A percentile compares a stretch with the other conserved stretches of the same genome.
Evolutionary conservation across 2,888 invertebrate species (phyloP).

Genomic region (Tolmerus cingulatus): DNA sequence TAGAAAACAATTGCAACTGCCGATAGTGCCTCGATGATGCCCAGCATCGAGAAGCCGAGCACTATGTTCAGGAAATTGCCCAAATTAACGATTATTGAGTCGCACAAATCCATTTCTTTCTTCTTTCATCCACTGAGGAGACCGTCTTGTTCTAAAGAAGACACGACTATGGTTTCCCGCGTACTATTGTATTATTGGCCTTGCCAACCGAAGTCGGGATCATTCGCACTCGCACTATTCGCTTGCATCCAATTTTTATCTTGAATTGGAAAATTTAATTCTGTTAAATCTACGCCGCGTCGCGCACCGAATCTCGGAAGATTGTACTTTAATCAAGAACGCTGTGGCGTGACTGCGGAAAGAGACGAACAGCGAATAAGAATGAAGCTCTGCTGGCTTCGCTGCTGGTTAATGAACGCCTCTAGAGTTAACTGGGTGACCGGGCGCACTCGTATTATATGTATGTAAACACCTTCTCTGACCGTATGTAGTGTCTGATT

Average conservation of each 20-base stretch:
- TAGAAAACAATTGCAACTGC: conserved; percentile 60
- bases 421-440: not conserved
- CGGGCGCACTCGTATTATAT: not conserved
- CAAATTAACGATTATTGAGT: not conserved
- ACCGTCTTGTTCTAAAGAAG: not conserved
- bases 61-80: conserved; percentile 48
- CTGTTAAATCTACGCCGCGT: conserved; percentile 18
- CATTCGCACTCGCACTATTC: conserved; percentile 13
- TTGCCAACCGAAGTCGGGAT: not conserved
- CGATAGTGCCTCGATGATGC: conserved; percentile 60
- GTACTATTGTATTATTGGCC: not conserved
- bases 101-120: conserved; percentile 18
- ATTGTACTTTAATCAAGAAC: conserved; percentile 38
- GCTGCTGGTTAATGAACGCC: not conserved
- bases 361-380: not conserved
- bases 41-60: conserved; percentile 58
- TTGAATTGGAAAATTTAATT: conserved; percentile 20
- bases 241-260: conserved; percentile 1
- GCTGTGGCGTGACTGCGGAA: conserved; percentile 29
- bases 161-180: not conserved
- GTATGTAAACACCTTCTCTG: not conserved
- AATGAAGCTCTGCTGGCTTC: not conserved
- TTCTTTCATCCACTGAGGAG: not conserved
- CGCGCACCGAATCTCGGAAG: conserved; percentile 8
- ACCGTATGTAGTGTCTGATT: not conserved